Evolutionary conservation across 1,140 invertebrate species (phyloP), one percentile per base, ranked within the genome.

Genomic region (Drosophila carrolli): DNA sequence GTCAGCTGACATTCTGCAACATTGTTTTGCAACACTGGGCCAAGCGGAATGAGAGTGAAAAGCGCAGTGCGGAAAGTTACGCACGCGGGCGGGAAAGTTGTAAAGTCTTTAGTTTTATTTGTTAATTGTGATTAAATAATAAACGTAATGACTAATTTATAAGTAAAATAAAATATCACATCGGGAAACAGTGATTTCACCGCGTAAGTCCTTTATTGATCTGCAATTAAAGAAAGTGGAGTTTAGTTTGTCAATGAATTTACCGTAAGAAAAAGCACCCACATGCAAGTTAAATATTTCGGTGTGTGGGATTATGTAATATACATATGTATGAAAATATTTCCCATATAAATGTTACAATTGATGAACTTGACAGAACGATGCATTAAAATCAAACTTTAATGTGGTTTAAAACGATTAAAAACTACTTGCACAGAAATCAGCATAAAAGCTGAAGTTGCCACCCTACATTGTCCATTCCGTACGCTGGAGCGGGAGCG

Each of bases 41-140:
- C 37, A 13, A 9, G 14, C 23, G 38, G 68, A 71, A 40, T 50
- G 9, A 29, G 5, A 23, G 47, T 10, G 14, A 10, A 66, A 57
- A 75, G 61, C 47, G 53, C 7, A 43, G 14, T 48, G 38, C 16
- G 32, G 23, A 13, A 46, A 75, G 54, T 75, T 75, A 19, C 38
- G 48, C 72, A 75, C 73, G 72, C 73, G 51, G 47, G 37, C 54
- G 61, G 60, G 38, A 57, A 50, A 43, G 19, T 47, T 32, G 37
- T 51, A 29, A 27, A 56, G 23, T 50, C 23, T 29, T 50, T 16
- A 58, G 43, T 76, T 72, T 75, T 76, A 14, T 43, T 43, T 76
- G 73, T 76, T 76, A 47, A 59, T 54, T 76, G 73, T 76, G 40
- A 29, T 43, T 47, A 27, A 54, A 8, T 35, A 37, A 35, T 50